phyloP scores from a whole-genome alignment of 2,797 vertebrate genomes.

The Phrynocephalus vlangalii region DNA sequence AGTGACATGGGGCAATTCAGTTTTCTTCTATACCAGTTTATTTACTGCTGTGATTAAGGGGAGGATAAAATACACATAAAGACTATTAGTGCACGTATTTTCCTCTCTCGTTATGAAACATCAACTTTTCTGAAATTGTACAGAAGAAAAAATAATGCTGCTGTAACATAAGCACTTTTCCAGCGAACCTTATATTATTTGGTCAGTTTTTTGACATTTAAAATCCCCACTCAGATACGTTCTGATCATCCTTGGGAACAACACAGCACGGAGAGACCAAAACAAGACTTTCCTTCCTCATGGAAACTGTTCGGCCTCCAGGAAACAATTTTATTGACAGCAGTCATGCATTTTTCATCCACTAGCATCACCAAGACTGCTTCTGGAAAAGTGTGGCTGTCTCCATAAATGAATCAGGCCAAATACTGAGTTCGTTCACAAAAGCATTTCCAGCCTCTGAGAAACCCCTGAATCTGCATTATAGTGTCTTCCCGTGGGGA shows the following conservation, averaged over 20 bases:
- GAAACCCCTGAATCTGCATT: not conserved
- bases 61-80: not conserved
- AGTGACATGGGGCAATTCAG: slow-evolving; percentile 20
- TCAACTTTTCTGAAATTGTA: not conserved
- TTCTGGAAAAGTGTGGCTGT: not conserved
- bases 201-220: not conserved
- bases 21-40: not conserved
- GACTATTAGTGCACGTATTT: not conserved
- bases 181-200: not conserved
- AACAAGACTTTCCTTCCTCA: not conserved
- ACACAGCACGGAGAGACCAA: not conserved
- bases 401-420: not conserved
- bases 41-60: not conserved
- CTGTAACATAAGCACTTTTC: not conserved
- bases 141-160: not conserved
- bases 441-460: not conserved
- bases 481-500: not conserved
- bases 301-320: not conserved
- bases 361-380: not conserved
- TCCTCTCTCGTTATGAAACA: not conserved
- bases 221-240: not conserved
- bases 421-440: not conserved
- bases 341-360: not conserved
- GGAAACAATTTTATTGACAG: not conserved
- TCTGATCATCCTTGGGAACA: not conserved